These are phyloP conservation scores for Antigone vipio DNA, from an alignment of 2,113 vertebrate genomes.

Conservation along the genomic window DNA sequence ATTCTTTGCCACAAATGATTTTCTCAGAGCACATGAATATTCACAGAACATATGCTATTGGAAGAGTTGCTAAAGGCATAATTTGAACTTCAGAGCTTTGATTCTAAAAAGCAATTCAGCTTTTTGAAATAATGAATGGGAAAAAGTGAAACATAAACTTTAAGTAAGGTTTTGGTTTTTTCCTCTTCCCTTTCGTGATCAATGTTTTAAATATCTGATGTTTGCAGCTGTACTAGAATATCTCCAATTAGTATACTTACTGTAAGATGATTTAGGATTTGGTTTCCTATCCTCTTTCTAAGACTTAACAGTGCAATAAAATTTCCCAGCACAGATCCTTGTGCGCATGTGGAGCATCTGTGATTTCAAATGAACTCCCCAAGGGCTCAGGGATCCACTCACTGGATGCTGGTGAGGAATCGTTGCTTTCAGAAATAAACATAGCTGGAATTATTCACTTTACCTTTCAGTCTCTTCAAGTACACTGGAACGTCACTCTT, in stretches of 20 bases:
- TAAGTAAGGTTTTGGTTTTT: neutral
- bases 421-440: neutral
- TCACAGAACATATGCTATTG: neutral
- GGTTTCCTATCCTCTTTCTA: neutral
- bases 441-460: conserved; percentile 63
- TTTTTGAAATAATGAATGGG: neutral
- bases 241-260: neutral
- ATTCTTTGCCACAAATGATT: neutral
- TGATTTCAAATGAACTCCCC: neutral
- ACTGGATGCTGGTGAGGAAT: neutral
- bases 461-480: conserved; percentile 96
- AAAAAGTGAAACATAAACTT: neutral
- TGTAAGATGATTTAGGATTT: neutral
- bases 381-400: neutral
- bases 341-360: neutral
- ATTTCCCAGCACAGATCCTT: neutral
- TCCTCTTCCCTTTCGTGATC: neutral
- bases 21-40: conserved; percentile 36
- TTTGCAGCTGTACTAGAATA: neutral
- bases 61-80: neutral
- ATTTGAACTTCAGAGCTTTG: neutral
- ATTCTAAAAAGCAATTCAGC: conserved; percentile 2
- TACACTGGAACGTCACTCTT: conserved; percentile 96
- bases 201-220: neutral
- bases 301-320: neutral